Conservation (phyloP, 2,797 vertebrate species). For the Taeniopygia guttata region DNA sequence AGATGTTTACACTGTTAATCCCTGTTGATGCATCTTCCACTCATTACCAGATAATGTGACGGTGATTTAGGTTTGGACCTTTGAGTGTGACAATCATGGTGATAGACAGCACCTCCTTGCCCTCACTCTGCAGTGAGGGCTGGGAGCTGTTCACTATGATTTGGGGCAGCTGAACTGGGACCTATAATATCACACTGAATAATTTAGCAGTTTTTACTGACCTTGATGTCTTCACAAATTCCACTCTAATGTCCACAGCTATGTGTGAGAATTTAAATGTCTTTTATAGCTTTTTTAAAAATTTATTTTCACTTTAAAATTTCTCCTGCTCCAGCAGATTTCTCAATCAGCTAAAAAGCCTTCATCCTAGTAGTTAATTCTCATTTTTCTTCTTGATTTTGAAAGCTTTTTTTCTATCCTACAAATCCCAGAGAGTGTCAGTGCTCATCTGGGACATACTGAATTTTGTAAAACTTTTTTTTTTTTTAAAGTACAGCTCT, state of each 20-base stretch:
- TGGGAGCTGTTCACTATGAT: neutral
- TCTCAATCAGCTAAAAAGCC: neutral
- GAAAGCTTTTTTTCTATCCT: neutral
- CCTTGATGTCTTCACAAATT: neutral
- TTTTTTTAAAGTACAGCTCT: neutral
- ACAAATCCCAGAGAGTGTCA: neutral
- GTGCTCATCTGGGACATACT: neutral
- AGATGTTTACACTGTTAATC: neutral
- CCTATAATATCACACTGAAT: neutral
- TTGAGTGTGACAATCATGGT: neutral
- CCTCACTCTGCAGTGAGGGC: neutral
- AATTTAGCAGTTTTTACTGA: constrained; percentile 11
- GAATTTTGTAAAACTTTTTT: neutral
- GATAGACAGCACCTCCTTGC: neutral
- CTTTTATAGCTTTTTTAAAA: neutral
- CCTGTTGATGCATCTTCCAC: neutral
- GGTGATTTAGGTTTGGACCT: neutral
- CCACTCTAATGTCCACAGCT: neutral
- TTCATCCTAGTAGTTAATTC: neutral
- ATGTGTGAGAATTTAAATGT: neutral
- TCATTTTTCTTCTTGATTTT: neutral
- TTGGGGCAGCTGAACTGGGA: neutral
- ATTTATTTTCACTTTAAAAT: neutral
- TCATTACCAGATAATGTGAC: neutral
- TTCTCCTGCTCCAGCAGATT: neutral